Evolutionary conservation across 2,797 vertebrate species (phyloP), one percentile per base, ranked within the genome.

Genomic region (Acipenser ruthenus): DNA sequence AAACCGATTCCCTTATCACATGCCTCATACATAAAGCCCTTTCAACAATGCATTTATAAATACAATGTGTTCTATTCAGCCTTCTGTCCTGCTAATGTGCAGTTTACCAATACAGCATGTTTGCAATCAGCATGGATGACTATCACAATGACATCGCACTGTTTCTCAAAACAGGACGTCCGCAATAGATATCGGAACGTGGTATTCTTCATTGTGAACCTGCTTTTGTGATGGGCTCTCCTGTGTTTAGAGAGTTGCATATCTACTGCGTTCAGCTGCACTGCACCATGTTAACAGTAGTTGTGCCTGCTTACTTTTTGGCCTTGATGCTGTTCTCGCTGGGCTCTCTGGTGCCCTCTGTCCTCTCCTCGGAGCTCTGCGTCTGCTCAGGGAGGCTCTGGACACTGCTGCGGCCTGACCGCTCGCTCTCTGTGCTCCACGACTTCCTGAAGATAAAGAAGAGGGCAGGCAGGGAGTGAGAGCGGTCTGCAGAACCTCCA

Each of bases 371-470:
- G 8, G 18, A 71, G 65, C 68, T 74, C 63, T 77, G 81, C 8
- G 68, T 73, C 13, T 73, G 78, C 15, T 79, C 80, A 0, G 75
- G 78, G 10, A 75, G 77, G 48, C 71, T 74, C 8, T 70, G 79
- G 60, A 74, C 6, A 53, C 74, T 84, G 73, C 78, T 88, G 64
- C 83, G 82, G 47, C 77, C 86, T 0, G 82, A 76, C 9, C 79
- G 80, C 62, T 92, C 91, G 11, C 80, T 76, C 70, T 86, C 88
- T 68, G 74, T 0, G 67, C 78, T 82, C 79, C 71, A 71, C 50
- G 78, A 69, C 73, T 76, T 84, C 71, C 84, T 84, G 63, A 55
- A 64, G 13, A 48, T 18, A 48, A 58, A 49, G 10, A 11, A 37
- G 10, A 10, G 11, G 13, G 12, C 23, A 37, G 23, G 4, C 2